Conservation (phyloP, 2,888 invertebrate species). For the Bursaphelenchus okinawaensis region DNA sequence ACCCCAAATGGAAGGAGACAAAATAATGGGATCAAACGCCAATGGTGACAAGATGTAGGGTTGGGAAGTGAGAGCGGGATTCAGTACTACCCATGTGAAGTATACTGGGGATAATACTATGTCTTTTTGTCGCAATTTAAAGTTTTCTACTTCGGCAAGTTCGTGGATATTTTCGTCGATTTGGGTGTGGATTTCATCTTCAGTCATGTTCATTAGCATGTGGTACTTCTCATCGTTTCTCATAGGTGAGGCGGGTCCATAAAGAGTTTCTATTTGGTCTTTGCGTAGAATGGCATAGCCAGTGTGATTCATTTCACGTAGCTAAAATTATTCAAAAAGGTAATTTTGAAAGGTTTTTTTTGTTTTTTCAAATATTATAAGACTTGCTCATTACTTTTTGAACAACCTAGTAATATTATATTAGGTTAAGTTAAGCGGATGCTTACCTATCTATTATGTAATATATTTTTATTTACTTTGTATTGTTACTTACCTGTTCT, state of each 20-base stretch:
- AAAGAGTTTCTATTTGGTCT: conserved; percentile 32
- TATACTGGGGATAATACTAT: conserved; percentile 10
- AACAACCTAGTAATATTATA: too few relatives aligned
- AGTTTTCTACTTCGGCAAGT: conserved; percentile 29
- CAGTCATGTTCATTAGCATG: neutral
- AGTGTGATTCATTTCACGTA: conserved; percentile 32
- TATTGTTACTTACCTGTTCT: too few relatives aligned
- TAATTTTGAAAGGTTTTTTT: too few relatives aligned
- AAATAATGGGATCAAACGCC: conserved; percentile 3
- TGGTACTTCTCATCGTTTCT: conserved; percentile 24
- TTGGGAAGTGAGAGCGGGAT: conserved; percentile 1
- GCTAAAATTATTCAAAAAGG: conserved; percentile 25
- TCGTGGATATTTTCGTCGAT: conserved; percentile 32
- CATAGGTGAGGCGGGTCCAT: conserved; percentile 35
- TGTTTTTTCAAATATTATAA: too few relatives aligned
- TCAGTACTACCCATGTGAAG: conserved; percentile 4
- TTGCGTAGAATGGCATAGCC: conserved; percentile 34
- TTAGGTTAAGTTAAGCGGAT: too few relatives aligned
- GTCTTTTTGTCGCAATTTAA: conserved; percentile 28
- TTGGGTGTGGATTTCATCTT: conserved; percentile 20
- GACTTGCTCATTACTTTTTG: too few relatives aligned
- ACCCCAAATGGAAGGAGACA: conserved; percentile 17
- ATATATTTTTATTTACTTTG: too few relatives aligned
- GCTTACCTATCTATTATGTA: too few relatives aligned
- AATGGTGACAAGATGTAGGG: conserved; percentile 34